These are phyloP conservation scores for Lepeophtheirus salmonis DNA, from an alignment of 1,140 invertebrate species.

Conservation along the genomic window DNA sequence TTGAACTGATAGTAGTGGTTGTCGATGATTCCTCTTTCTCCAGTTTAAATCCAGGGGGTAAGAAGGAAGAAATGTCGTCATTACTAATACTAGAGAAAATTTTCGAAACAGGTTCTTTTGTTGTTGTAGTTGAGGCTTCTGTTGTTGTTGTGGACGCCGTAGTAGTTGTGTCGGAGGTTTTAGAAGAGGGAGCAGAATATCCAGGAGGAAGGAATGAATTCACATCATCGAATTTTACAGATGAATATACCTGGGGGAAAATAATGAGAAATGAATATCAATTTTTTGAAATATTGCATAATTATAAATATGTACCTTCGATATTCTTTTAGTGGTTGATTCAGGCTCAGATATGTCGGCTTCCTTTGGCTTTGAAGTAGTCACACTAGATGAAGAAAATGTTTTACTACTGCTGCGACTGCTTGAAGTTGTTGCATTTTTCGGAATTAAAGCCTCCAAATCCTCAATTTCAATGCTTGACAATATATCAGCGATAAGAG, in stretches of 20 bases:
- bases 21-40: neutral
- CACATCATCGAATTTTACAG: conserved; percentile 6
- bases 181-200: neutral
- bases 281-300: neutral
- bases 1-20: neutral
- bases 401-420: too few relatives aligned
- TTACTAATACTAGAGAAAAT: neutral
- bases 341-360: neutral
- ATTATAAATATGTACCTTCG: neutral
- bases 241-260: neutral
- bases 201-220: conserved; percentile 9
- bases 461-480: conserved; percentile 10
- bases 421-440: neutral
- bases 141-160: neutral
- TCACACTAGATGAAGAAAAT: neutral
- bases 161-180: neutral
- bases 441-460: neutral
- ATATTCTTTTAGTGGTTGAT: neutral
- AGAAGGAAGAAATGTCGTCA: conserved; percentile 7
- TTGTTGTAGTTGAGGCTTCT: neutral
- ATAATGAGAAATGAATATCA: neutral
- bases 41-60: conserved; percentile 5
- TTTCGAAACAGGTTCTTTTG: neutral
- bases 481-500: conserved; percentile 1
- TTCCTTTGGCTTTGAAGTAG: neutral